Evolutionary conservation across 2,797 vertebrate species (phyloP).

Genomic region (Cirrhinus mrigala): DNA sequence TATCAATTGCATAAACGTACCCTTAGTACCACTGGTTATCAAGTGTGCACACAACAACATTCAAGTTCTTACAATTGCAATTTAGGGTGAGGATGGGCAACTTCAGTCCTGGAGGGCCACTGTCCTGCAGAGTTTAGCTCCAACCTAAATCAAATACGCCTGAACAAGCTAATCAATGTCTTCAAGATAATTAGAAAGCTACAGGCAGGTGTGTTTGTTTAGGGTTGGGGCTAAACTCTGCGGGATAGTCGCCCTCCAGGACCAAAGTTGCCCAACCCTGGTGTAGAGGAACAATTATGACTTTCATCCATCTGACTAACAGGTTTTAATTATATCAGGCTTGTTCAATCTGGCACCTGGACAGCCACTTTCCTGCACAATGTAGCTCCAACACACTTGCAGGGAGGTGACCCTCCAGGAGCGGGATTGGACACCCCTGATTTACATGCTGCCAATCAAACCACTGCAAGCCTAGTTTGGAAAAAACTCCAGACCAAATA

Average conservation of each 20-base stretch:
- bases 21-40: background rate
- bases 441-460: slow-evolving; percentile 50
- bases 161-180: too few species aligned
- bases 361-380: background rate
- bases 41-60: slow-evolving; percentile 5
- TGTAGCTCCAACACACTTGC: background rate
- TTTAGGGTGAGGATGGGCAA: background rate
- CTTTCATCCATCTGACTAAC: background rate
- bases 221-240: too few species aligned
- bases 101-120: too few species aligned
- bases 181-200: too few species aligned
- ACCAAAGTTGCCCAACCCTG: too few species aligned
- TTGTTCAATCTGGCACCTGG: background rate
- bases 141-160: too few species aligned
- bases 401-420: slow-evolving; percentile 1
- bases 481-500: slow-evolving; percentile 33
- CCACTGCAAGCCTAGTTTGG: slow-evolving; percentile 28
- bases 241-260: too few species aligned
- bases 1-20: background rate
- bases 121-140: too few species aligned
- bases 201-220: too few species aligned
- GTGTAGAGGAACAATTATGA: background rate
- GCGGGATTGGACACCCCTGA: background rate
- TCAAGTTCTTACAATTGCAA: background rate
- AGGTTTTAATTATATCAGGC: background rate